These are phyloP conservation scores for Phaethon lepturus DNA, from an alignment of 2,113 vertebrate genomes.

Conservation along the genomic window DNA sequence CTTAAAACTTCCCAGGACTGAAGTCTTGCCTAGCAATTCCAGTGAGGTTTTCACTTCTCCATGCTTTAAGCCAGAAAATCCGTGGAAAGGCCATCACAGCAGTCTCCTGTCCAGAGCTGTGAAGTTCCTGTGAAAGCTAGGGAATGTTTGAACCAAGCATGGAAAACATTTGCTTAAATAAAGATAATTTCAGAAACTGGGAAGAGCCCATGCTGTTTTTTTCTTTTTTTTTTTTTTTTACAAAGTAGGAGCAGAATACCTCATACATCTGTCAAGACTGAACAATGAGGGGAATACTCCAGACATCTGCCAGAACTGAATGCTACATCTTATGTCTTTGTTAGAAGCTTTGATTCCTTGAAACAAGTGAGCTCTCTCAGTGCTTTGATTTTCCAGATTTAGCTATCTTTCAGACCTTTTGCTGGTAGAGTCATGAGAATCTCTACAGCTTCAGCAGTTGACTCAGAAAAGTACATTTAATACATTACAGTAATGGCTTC, in stretches of 20 bases:
- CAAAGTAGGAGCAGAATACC: not conserved
- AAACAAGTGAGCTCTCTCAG: not conserved
- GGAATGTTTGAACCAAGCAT: not conserved
- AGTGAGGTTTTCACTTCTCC: not conserved
- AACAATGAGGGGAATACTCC: not conserved
- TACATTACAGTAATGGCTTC: not conserved
- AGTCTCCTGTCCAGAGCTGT: not conserved
- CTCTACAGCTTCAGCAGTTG: not conserved
- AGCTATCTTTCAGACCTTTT: not conserved
- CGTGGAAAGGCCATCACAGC: not conserved
- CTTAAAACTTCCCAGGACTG: not conserved
- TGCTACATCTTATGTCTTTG: not conserved
- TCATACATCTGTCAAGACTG: not conserved
- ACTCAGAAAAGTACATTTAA: not conserved
- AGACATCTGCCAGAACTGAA: not conserved
- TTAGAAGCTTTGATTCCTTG: conserved; percentile 12
- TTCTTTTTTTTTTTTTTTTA: not conserved
- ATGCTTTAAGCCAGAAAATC: not conserved
- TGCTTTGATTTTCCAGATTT: conserved; percentile 4
- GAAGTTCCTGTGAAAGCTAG: not conserved
- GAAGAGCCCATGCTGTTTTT: fast-evolving
- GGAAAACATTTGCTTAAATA: not conserved
- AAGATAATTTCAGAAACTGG: not conserved
- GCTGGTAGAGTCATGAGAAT: not conserved
- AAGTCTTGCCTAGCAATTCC: not conserved